Conservation (phyloP, 2,113 vertebrate species). For the Fregata magnificens region DNA sequence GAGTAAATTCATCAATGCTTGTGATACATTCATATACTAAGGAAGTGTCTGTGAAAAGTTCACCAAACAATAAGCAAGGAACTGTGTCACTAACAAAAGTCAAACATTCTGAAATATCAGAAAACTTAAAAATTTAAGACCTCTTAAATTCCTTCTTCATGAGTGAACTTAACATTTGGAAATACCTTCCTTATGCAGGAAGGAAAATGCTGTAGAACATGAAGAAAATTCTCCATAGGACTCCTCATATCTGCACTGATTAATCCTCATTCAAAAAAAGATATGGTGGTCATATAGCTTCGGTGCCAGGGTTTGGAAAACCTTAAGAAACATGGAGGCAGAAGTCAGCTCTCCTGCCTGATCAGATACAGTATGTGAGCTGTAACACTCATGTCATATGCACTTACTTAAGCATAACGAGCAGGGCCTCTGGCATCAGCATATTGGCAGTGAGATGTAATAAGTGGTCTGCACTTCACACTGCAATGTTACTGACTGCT, state of each 20-base stretch:
- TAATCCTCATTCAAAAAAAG: neutral
- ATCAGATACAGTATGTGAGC: neutral
- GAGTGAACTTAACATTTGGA: neutral
- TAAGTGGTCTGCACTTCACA: neutral
- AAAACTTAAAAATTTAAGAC: neutral
- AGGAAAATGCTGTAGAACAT: neutral
- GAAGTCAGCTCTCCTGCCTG: neutral
- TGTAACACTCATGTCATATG: neutral
- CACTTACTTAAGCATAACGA: neutral
- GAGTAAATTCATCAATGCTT: neutral
- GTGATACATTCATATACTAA: neutral
- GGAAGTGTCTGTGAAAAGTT: neutral
- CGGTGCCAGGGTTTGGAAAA: neutral
- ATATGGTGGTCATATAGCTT: neutral
- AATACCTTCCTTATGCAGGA: neutral
- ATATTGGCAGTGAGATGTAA: neutral
- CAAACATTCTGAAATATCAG: neutral
- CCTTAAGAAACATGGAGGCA: neutral
- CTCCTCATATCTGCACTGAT: neutral
- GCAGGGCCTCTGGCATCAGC: constrained; percentile 4
- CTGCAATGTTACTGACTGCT: neutral
- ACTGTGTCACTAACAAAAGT: neutral
- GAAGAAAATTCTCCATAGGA: neutral
- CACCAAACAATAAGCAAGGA: neutral
- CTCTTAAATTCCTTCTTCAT: neutral